Conservation (phyloP, 1,140 invertebrate genomes). For the Stegodyphus mimosarum region DNA sequence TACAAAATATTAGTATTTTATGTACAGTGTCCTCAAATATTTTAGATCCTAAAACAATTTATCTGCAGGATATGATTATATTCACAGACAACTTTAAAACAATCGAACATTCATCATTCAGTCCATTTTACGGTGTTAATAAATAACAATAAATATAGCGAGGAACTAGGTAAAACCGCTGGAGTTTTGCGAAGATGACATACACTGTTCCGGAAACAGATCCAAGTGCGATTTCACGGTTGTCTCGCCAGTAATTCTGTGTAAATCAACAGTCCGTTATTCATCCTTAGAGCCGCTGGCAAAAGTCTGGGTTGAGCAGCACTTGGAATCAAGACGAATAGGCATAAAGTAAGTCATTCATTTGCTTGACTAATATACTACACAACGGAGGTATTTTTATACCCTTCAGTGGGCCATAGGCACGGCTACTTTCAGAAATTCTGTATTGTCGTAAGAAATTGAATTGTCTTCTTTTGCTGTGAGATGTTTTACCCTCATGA, state of each 20-base stretch:
- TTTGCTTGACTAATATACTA: not conserved
- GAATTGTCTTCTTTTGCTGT: conserved; percentile 54
- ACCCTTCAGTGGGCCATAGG: conserved; percentile 39
- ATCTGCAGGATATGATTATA: too few relatives aligned
- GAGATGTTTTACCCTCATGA: conserved; percentile 78
- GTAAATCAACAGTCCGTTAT: not conserved
- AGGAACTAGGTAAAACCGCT: not conserved
- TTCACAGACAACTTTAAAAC: too few relatives aligned
- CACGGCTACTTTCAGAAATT: conserved; percentile 54
- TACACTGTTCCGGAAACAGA: too few relatives aligned
- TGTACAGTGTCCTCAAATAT: too few relatives aligned
- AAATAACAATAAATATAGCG: conserved; percentile 26
- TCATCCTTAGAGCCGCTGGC: not conserved
- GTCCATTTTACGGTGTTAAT: conserved; percentile 1
- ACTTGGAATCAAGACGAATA: conserved; percentile 14
- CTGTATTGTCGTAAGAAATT: conserved; percentile 53
- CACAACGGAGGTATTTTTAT: not conserved
- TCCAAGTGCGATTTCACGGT: too few relatives aligned
- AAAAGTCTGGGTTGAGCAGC: conserved; percentile 23
- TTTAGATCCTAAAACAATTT: too few relatives aligned
- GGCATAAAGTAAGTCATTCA: not conserved
- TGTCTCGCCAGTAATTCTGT: too few relatives aligned
- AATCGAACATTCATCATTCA: not conserved
- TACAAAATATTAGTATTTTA: too few relatives aligned
- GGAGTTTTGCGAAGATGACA: not conserved